Percentiles rank a stretch among this genome's conserved stretches.
Evolutionary conservation across 2,888 invertebrate species (phyloP).

Genomic region (Teinopalpus imperialis): DNA sequence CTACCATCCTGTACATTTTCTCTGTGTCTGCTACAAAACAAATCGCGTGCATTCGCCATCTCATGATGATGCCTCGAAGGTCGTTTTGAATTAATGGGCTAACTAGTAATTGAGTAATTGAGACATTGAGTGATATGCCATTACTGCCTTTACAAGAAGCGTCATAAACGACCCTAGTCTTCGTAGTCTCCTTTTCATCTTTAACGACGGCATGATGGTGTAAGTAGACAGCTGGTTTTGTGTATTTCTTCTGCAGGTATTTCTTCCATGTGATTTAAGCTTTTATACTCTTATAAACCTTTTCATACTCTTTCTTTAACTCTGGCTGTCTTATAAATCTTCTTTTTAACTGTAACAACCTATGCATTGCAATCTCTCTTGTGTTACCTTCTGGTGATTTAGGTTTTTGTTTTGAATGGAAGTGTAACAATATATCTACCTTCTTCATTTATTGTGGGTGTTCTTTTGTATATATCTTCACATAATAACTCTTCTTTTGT

Average conservation of each 20-base stretch:
- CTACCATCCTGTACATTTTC: conserved; percentile 39
- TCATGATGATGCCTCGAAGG: conserved; percentile 31
- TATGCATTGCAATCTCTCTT: conserved; percentile 31
- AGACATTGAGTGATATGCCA: conserved; percentile 31
- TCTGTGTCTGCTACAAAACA: conserved; percentile 34
- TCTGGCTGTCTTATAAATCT: conserved; percentile 26
- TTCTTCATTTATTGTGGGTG: not conserved
- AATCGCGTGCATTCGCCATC: conserved; percentile 33
- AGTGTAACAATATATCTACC: conserved; percentile 17
- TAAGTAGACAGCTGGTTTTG: conserved; percentile 8
- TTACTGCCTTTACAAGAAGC: conserved; percentile 29
- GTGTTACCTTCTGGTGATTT: conserved; percentile 27
- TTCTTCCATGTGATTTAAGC: conserved; percentile 27
- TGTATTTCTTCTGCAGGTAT: conserved; percentile 15
- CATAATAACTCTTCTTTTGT: not conserved
- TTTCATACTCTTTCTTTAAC: conserved; percentile 27
- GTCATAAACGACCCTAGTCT: conserved; percentile 29
- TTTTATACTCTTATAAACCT: conserved; percentile 28
- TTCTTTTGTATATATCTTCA: conserved; percentile 14
- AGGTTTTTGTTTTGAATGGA: conserved; percentile 27
- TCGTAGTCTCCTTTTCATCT: conserved; percentile 31
- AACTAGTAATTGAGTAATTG: conserved; percentile 29
- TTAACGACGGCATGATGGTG: conserved; percentile 29
- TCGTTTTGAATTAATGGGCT: conserved; percentile 36
- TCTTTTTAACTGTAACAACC: conserved; percentile 29